These are phyloP conservation scores for Uropetala carovei DNA, from an alignment of 2,888 invertebrate species.

Conservation along the genomic window DNA sequence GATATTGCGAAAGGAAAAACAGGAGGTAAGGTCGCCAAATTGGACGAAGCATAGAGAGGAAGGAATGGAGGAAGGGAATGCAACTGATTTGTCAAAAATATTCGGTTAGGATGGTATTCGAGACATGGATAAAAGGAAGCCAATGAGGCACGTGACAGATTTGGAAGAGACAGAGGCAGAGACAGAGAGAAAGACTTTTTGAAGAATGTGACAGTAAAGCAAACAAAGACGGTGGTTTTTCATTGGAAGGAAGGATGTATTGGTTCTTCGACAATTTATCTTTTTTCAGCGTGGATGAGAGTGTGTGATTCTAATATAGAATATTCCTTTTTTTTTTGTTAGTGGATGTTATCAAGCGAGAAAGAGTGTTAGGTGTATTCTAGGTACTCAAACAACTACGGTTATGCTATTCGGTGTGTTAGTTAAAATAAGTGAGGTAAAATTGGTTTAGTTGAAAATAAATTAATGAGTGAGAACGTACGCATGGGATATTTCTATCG, in stretches of 20 bases:
- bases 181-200: neutral
- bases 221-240: no score
- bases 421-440: no score
- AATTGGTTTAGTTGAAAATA: no score
- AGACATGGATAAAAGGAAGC: no score
- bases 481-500: no score
- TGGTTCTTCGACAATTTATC: neutral
- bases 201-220: no score
- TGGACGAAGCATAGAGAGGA: neutral
- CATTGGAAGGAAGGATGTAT: neutral
- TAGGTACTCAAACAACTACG: no score
- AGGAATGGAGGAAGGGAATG: neutral
- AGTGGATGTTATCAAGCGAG: neutral
- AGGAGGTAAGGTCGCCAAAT: neutral
- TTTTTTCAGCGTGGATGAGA: neutral
- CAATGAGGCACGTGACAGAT: no score
- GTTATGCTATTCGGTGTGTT: no score
- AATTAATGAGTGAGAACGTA: no score
- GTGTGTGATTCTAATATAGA: neutral
- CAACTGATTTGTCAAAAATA: no score
- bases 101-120: no score
- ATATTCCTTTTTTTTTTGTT: neutral
- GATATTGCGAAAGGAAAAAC: neutral
- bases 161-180: neutral
- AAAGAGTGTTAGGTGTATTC: neutral